Conservation (phyloP, 2,113 vertebrate species). For the Vidua macroura region DNA sequence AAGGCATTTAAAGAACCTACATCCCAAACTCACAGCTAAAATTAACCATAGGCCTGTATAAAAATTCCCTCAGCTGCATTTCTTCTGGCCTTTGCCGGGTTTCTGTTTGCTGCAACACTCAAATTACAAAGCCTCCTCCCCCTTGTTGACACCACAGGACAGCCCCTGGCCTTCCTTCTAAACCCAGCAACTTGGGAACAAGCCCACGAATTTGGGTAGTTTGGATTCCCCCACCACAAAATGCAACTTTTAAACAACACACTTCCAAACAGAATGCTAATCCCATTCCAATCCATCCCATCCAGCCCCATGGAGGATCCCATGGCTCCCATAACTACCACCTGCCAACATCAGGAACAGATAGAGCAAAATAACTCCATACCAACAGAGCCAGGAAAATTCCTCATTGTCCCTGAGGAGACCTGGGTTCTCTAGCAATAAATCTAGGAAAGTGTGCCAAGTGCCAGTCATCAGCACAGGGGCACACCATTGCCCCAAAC, state of each 20-base stretch:
- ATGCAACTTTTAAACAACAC: background rate
- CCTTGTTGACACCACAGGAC: background rate
- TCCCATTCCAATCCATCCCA: background rate
- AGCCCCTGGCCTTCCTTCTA: background rate
- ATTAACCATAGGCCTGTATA: background rate
- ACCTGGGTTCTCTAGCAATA: background rate
- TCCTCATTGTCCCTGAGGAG: background rate
- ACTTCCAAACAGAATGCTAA: background rate
- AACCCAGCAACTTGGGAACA: background rate
- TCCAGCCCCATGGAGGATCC: background rate
- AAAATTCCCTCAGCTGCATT: background rate
- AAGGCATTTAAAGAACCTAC: background rate
- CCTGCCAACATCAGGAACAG: background rate
- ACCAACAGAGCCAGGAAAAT: background rate
- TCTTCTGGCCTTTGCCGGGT: background rate
- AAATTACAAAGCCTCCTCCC: background rate
- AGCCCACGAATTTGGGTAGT: background rate
- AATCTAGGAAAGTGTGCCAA: background rate
- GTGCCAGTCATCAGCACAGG: background rate
- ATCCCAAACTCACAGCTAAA: conserved; percentile 10
- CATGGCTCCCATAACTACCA: background rate
- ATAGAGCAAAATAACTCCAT: background rate
- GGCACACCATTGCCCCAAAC: background rate
- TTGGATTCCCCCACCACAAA: background rate
- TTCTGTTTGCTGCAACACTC: conserved; percentile 18